Conservation (phyloP, 2,888 invertebrate genomes). For the Malachius bipustulatus region DNA sequence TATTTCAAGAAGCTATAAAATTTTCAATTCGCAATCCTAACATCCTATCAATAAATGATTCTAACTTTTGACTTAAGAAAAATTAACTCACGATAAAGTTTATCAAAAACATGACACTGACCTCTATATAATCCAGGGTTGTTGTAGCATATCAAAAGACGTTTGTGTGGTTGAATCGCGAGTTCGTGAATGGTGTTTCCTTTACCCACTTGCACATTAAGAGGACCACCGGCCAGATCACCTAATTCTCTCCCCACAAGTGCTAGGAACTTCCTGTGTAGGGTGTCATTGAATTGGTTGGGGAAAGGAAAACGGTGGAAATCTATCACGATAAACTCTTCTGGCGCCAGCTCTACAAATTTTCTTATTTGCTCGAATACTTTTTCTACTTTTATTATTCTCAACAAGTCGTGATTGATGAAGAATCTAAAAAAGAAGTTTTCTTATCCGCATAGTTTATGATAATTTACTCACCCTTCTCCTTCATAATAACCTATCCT, state of each 20-base stretch:
- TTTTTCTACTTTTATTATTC: constrained; percentile 53
- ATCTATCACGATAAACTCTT: constrained; percentile 67
- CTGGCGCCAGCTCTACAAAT: constrained; percentile 53
- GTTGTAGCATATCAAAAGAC: constrained; percentile 46
- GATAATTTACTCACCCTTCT: constrained; percentile 22
- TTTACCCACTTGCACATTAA: constrained; percentile 34
- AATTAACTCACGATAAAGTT: no score
- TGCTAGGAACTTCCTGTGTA: constrained; percentile 41
- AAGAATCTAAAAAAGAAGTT: constrained; percentile 46
- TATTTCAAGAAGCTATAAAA: no score
- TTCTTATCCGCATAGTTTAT: neutral
- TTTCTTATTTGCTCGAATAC: constrained; percentile 56
- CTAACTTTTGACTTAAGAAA: no score
- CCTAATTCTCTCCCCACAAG: constrained; percentile 43
- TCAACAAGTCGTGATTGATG: constrained; percentile 61
- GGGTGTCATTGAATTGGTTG: constrained; percentile 25
- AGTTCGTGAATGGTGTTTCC: constrained; percentile 48
- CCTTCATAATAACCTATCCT: constrained; percentile 56
- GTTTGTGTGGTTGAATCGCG: constrained; percentile 39
- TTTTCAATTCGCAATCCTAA: no score
- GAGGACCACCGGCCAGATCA: constrained; percentile 39
- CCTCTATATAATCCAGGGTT: no score
- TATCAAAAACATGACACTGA: no score
- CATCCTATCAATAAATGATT: no score
- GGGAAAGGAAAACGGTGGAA: constrained; percentile 66